These are phyloP conservation scores for Achroia grisella DNA, from an alignment of 1,140 invertebrate genomes.

Conservation along the genomic window DNA sequence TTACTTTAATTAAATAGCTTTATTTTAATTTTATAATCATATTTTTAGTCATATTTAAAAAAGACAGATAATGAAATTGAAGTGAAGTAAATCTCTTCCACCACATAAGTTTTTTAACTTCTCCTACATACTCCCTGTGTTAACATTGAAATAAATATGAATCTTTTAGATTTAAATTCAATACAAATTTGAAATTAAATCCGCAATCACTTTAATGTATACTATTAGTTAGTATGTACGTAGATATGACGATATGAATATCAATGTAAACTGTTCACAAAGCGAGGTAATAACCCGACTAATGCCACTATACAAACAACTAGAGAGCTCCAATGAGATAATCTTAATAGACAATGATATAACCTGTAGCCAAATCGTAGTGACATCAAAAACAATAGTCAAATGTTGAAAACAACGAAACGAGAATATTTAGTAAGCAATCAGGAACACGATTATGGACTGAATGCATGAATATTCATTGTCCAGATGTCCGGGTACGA, in stretches of 20 bases:
- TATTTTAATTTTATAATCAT: too few relatives aligned
- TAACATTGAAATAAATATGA: too few relatives aligned
- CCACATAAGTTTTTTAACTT: too few relatives aligned
- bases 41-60: too few relatives aligned
- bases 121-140: too few relatives aligned
- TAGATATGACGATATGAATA: neutral
- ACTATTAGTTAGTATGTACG: neutral
- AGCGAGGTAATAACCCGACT: conserved; percentile 1
- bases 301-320: conserved; percentile 2
- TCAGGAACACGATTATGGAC: conserved; percentile 33
- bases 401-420: too few relatives aligned
- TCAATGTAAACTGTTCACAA: neutral
- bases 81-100: too few relatives aligned
- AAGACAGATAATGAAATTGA: too few relatives aligned
- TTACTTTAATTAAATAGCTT: too few relatives aligned
- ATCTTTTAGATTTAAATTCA: neutral
- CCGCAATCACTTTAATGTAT: too few relatives aligned
- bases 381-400: conserved; percentile 15
- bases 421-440: conserved; percentile 8
- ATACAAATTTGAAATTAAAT: neutral
- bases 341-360: conserved; percentile 3
- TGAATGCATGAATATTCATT: conserved; percentile 40
- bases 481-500: conserved; percentile 24
- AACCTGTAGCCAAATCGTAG: conserved; percentile 3
- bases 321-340: conserved; percentile 3